Evolutionary conservation across 2,113 vertebrate species (phyloP).

Genomic region (Eudorcas thomsonii): DNA sequence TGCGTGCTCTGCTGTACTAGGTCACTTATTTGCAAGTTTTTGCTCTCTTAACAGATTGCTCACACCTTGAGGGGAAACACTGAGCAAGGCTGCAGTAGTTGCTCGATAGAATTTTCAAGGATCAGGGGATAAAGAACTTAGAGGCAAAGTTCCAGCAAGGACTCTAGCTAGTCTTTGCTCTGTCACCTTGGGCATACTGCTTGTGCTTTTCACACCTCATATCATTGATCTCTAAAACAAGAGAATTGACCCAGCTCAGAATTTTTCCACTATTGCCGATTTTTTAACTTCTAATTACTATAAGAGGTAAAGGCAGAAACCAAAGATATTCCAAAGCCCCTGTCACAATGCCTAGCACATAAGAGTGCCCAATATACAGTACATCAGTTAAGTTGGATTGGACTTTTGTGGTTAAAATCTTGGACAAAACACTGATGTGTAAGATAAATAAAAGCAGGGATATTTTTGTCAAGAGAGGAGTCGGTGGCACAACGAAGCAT

Average conservation of each 20-base stretch:
- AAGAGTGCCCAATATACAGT: neutral
- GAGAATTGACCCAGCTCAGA: neutral
- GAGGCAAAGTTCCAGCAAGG: neutral
- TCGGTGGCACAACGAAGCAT: neutral
- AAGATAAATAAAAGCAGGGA: neutral
- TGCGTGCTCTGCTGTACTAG: neutral
- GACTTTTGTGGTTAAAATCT: neutral
- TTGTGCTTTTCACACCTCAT: neutral
- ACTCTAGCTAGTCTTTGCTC: neutral
- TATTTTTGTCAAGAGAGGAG: neutral
- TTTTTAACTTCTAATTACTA: neutral
- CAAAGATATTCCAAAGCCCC: neutral
- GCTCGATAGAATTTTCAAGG: conserved; percentile 30
- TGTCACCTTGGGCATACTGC: neutral
- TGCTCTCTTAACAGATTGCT: neutral
- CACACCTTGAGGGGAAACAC: neutral
- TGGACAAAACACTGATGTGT: neutral
- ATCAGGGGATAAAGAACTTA: neutral
- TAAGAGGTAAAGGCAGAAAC: neutral
- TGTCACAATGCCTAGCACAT: neutral
- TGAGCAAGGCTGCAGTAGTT: neutral
- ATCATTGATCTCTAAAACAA: conserved; percentile 2
- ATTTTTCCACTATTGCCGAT: neutral
- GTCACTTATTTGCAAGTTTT: neutral
- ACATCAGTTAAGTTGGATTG: neutral